Evolutionary conservation across 2,797 vertebrate genomes (phyloP), one percentile per base, ranked within the genome.

Genomic region (Acanthopagrus latus): DNA sequence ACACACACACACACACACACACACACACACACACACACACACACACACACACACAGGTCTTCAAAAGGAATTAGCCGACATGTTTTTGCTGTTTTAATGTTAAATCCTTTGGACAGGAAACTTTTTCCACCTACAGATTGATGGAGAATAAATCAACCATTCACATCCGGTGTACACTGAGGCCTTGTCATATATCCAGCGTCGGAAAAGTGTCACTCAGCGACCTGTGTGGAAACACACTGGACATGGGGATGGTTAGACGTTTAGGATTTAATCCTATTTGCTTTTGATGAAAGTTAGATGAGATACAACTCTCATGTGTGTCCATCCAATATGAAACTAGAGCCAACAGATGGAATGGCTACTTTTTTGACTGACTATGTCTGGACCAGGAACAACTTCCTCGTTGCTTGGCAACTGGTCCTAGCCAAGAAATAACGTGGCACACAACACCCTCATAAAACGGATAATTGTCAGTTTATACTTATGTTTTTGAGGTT

Each of bases 81-180:
- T 64, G 51, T 71, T 64, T 79, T 69, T 76, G 21, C 62, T 33
- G 4, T 41, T 78, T 72, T 77, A 88, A 86, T 88, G 74, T 68
- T 78, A 80, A 86, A 81, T 83, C 74, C 18, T 23, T 38, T 60
- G 46, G 55, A 23, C 55, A 80, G 54, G 4, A 56, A 71, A 47
- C 4, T 54, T 67, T 71, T 56, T 62, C 43, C 63, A 59, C 38
- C 50, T 63, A 76, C 69, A 76, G 48, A 69, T 51, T 84, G 59
- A 71, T 58, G 29, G 50, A 79, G 60, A 84, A 91, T 86, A 83
- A 80, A 84, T 91, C 71, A 93, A 56, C 87, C 78, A 92, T 90
- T 90, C 23, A 38, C 70, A 68, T 51, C 2, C 27, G 0, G 29
- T 58, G 29, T 82, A 56, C 63, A 20, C 56, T 29, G 20, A 29